These are phyloP conservation scores for Paracanthobrama guichenoti DNA, from an alignment of 2,113 vertebrate species.

Conservation along the genomic window DNA sequence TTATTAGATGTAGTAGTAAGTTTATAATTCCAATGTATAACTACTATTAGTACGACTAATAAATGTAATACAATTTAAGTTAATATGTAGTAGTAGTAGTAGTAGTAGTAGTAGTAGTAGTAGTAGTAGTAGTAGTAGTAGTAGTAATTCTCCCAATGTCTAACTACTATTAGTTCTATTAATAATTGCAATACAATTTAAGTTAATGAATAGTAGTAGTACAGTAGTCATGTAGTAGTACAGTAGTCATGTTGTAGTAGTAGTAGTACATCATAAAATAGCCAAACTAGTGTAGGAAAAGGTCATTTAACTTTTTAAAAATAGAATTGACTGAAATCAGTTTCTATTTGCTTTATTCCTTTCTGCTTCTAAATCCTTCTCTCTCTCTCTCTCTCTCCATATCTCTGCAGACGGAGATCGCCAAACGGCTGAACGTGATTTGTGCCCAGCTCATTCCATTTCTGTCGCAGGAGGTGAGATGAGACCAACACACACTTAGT, in stretches of 20 bases:
- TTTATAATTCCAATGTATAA: too few relatives aligned
- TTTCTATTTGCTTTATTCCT: neutral
- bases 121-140: too few relatives aligned
- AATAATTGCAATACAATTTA: too few relatives aligned
- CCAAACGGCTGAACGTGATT: constrained; percentile 91
- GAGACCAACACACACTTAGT: constrained; percentile 44
- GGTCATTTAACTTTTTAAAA: neutral
- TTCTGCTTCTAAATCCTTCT: neutral
- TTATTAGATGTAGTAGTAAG: too few relatives aligned
- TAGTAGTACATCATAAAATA: too few relatives aligned
- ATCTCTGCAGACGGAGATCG: constrained; percentile 85
- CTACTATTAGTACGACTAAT: too few relatives aligned
- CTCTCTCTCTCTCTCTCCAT: neutral
- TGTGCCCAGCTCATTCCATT: constrained; percentile 95
- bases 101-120: neutral
- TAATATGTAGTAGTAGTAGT: neutral
- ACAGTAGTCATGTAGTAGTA: neutral
- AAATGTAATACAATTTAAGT: too few relatives aligned
- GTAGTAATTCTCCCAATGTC: too few relatives aligned
- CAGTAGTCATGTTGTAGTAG: too few relatives aligned
- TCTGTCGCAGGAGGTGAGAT: constrained; percentile 89
- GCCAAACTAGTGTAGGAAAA: neutral
- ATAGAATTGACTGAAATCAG: neutral
- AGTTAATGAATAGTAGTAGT: too few relatives aligned
- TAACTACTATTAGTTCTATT: too few relatives aligned